phyloP scores from a whole-genome alignment of 2,113 vertebrate genomes.

The Martes martes region DNA sequence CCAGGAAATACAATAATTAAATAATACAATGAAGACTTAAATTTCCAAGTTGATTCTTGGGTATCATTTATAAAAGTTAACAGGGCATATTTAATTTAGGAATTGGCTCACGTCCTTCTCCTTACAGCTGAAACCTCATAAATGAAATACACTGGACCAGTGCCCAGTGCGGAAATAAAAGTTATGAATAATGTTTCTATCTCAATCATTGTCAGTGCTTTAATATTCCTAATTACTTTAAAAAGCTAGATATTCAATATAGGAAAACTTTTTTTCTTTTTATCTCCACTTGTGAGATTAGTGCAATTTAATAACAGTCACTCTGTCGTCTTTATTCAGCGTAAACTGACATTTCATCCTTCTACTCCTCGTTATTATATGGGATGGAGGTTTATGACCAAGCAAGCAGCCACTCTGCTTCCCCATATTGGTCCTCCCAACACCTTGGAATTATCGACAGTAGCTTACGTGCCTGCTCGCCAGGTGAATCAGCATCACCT shows the following conservation, averaged over 20 bases:
- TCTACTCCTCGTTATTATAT: slow-evolving; percentile 37
- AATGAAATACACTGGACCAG: slow-evolving; percentile 96
- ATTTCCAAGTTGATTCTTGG: slow-evolving; percentile 84
- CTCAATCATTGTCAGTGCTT: slow-evolving; percentile 94
- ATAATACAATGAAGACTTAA: slow-evolving; percentile 82
- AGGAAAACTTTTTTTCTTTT: slow-evolving; percentile 82
- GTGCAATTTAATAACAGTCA: slow-evolving; percentile 79
- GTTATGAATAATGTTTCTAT: slow-evolving; percentile 98
- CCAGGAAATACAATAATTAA: slow-evolving; percentile 75
- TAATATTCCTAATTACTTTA: slow-evolving; percentile 95
- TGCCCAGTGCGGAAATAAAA: slow-evolving; percentile 96
- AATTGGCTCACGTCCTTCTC: slow-evolving; percentile 94
- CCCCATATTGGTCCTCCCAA: neutral
- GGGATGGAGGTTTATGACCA: slow-evolving; percentile 46
- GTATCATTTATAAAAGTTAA: slow-evolving; percentile 94
- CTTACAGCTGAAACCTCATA: slow-evolving; percentile 94
- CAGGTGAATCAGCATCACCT: neutral
- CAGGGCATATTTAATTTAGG: slow-evolving; percentile 98
- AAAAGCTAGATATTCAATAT: slow-evolving; percentile 87
- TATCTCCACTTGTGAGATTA: slow-evolving; percentile 82
- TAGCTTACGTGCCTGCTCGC: neutral
- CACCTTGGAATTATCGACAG: neutral
- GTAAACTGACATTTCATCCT: slow-evolving; percentile 60
- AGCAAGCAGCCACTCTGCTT: neutral
- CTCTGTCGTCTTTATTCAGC: slow-evolving; percentile 63